A percentile compares a stretch with the other conserved stretches of the same genome.
phyloP scores from a whole-genome alignment of 1,140 invertebrate species.

The Pollicipes pollicipes region DNA sequence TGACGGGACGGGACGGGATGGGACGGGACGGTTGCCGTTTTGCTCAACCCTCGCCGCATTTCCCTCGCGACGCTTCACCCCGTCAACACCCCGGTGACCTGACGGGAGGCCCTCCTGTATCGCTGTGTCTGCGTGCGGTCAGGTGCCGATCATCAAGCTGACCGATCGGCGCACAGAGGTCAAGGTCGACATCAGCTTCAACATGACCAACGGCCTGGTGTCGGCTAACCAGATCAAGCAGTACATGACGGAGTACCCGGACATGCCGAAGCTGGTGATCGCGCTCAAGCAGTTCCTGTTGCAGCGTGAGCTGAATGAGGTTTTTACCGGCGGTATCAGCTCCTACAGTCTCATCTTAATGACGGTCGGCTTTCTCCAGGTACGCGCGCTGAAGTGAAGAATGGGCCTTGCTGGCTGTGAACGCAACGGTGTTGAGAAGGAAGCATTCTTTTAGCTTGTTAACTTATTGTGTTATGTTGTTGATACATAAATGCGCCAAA shows the following conservation, averaged over 20 bases:
- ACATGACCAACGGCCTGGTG: constrained; percentile 87
- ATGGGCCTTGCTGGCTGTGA: too few species aligned
- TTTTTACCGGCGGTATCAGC: constrained; percentile 95
- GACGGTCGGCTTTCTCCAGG: constrained; percentile 93
- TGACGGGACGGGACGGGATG: constrained; percentile 18
- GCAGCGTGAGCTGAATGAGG: constrained; percentile 94
- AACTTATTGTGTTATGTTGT: too few species aligned
- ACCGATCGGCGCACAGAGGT: constrained; percentile 87
- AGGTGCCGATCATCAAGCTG: constrained; percentile 90
- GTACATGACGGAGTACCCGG: constrained; percentile 58
- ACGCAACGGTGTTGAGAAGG: too few species aligned
- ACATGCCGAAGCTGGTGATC: constrained; percentile 79
- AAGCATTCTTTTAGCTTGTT: too few species aligned
- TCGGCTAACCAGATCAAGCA: constrained; percentile 87
- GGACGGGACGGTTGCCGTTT: too few species aligned
- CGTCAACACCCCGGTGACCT: too few species aligned
- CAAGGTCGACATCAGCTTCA: constrained; percentile 93
- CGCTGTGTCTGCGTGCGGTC: constrained; percentile 5
- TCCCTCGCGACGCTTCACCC: background rate
- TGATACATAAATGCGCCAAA: too few species aligned
- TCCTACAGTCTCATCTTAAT: constrained; percentile 97
- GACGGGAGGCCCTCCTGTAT: too few species aligned
- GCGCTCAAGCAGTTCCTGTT: constrained; percentile 95
- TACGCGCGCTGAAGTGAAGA: constrained; percentile 24
- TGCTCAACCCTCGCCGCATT: background rate